Percentiles rank a stretch among this genome's conserved stretches.
Conservation (phyloP, 2,888 invertebrate species). For the Temnothorax rugatulus region DNA sequence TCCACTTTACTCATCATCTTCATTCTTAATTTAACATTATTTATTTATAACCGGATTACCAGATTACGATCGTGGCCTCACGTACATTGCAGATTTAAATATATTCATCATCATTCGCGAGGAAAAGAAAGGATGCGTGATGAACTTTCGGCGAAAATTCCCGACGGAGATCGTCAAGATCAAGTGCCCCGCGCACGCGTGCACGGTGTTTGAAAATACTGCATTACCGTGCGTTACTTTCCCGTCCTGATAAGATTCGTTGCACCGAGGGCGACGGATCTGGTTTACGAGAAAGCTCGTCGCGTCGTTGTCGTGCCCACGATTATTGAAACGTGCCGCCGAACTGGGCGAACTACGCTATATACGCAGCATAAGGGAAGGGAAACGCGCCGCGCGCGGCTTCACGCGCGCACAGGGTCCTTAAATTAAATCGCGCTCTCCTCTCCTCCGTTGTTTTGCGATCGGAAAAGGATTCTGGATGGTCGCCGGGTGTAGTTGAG, state of each 20-base stretch:
- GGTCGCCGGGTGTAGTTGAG: conserved; percentile 82
- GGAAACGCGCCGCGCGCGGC: conserved; percentile 58
- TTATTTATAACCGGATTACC: background rate
- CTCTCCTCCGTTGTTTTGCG: conserved; percentile 79
- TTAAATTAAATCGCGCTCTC: conserved; percentile 82
- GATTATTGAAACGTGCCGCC: conserved; percentile 76
- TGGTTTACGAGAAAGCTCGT: conserved; percentile 70
- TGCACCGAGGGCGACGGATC: conserved; percentile 61
- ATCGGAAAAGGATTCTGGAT: conserved; percentile 79
- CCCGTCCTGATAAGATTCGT: conserved; percentile 59
- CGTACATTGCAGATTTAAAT: background rate
- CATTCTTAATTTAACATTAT: background rate
- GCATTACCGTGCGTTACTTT: conserved; percentile 3
- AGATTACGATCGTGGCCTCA: background rate
- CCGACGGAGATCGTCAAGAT: background rate
- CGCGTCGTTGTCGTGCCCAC: conserved; percentile 64
- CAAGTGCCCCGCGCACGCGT: background rate
- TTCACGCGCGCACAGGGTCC: conserved; percentile 72
- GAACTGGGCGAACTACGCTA: conserved; percentile 48
- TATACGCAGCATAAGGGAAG: conserved; percentile 19
- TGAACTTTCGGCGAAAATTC: background rate
- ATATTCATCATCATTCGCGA: background rate
- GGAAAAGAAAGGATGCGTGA: background rate
- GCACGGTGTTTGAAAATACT: background rate
- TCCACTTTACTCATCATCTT: background rate